phyloP scores from a whole-genome alignment of 2,797 vertebrate genomes.

The Darevskia mixta region DNA sequence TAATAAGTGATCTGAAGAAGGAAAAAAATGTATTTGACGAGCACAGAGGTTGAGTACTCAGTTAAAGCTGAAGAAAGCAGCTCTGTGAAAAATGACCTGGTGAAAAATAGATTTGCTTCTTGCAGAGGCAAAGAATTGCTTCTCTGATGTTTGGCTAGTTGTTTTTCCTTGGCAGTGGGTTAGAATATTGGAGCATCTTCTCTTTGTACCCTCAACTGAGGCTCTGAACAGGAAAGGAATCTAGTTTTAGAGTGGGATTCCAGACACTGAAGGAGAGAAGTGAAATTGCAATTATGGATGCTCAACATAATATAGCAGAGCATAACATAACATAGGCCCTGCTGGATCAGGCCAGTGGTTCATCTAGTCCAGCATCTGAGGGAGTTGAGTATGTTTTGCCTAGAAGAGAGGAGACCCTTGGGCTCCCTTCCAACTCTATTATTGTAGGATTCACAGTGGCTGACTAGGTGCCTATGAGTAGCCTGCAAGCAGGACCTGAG shows the following conservation, averaged over 20 bases:
- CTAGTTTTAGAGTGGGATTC: background rate
- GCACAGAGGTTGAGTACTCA: background rate
- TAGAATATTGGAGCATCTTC: background rate
- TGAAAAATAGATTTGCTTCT: background rate
- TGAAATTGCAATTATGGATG: no score
- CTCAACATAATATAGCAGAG: no score
- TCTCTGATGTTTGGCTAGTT: background rate
- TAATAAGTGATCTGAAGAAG: conserved; percentile 1
- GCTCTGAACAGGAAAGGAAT: background rate
- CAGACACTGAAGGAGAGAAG: background rate
- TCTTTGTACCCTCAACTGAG: background rate
- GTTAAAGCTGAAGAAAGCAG: conserved; percentile 5
- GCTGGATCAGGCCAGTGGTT: no score
- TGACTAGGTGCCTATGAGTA: no score
- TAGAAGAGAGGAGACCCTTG: no score
- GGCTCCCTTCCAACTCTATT: no score
- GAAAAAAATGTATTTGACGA: background rate
- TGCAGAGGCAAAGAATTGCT: conserved; percentile 14
- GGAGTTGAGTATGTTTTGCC: no score
- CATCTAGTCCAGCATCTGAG: no score
- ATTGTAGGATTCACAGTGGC: no score
- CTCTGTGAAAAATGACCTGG: background rate
- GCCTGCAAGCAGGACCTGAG: no score
- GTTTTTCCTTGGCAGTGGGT: accelerated
- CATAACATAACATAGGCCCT: no score